phyloP scores from a whole-genome alignment of 2,113 vertebrate genomes.

The Heterocephalus glaber region DNA sequence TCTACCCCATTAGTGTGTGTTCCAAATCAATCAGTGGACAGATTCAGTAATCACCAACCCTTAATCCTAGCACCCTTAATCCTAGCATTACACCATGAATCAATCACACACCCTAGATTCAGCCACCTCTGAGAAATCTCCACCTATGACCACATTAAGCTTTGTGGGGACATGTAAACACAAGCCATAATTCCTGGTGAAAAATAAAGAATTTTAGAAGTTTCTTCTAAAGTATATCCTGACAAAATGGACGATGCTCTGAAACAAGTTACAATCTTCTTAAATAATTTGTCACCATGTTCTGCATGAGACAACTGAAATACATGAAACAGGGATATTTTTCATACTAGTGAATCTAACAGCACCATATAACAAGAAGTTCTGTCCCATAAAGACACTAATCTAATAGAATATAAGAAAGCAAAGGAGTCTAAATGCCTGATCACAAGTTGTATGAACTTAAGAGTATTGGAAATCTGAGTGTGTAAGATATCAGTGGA shows the following conservation, averaged over 20 bases:
- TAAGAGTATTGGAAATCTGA: not conserved
- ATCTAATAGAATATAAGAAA: not conserved
- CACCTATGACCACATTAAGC: not conserved
- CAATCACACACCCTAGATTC: not conserved
- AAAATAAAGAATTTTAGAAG: not conserved
- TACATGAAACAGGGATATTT: not conserved
- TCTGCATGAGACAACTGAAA: not conserved
- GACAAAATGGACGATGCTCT: not conserved
- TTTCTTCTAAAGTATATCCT: not conserved
- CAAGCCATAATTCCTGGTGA: not conserved
- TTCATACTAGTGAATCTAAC: not conserved
- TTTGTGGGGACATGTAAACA: not conserved
- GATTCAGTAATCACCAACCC: not conserved
- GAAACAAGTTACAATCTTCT: not conserved
- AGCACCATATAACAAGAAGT: not conserved
- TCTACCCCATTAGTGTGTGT: not conserved
- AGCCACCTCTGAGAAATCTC: not conserved
- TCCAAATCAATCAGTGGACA: not conserved
- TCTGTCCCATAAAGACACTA: not conserved
- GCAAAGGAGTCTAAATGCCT: not conserved
- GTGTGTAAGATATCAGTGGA: not conserved
- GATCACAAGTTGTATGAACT: not conserved
- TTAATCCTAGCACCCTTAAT: no score
- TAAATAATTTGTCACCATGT: not conserved
- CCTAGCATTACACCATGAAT: not conserved